Evolutionary conservation across 1,140 invertebrate species (phyloP).

Genomic region (Laupala kohalensis): DNA sequence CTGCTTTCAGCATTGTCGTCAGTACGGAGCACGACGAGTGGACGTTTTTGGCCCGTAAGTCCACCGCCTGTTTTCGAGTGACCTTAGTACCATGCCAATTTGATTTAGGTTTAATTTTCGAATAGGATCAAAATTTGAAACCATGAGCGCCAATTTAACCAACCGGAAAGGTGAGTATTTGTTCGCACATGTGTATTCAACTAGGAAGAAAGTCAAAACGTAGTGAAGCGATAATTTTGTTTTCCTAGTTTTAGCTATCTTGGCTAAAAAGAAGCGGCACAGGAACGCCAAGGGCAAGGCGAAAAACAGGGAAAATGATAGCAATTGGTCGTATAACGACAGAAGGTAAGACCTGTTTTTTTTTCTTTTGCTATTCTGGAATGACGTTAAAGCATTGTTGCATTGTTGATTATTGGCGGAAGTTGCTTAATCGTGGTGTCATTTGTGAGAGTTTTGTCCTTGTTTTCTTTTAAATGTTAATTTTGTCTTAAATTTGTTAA

Average conservation of each 20-base stretch:
- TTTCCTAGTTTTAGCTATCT: slow-evolving; percentile 13
- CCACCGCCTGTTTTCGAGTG: no score
- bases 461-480: not conserved
- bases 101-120: no score
- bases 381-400: no score
- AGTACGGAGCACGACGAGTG: no score
- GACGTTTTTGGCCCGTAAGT: no score
- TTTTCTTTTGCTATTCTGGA: no score
- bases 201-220: not conserved
- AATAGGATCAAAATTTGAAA: not conserved
- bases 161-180: not conserved
- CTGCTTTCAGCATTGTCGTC: no score
- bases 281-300: slow-evolving; percentile 10
- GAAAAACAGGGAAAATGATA: slow-evolving; percentile 3
- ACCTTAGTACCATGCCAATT: no score
- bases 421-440: no score
- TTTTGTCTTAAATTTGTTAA: not conserved
- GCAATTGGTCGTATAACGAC: not conserved
- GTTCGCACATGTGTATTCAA: not conserved
- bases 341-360: slow-evolving; percentile 17
- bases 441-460: not conserved
- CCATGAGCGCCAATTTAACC: not conserved
- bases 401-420: no score
- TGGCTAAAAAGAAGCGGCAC: slow-evolving; percentile 15
- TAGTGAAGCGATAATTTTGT: not conserved